These are phyloP conservation scores for Sarcoramphus papa DNA, from an alignment of 2,797 vertebrate genomes.

Conservation along the genomic window DNA sequence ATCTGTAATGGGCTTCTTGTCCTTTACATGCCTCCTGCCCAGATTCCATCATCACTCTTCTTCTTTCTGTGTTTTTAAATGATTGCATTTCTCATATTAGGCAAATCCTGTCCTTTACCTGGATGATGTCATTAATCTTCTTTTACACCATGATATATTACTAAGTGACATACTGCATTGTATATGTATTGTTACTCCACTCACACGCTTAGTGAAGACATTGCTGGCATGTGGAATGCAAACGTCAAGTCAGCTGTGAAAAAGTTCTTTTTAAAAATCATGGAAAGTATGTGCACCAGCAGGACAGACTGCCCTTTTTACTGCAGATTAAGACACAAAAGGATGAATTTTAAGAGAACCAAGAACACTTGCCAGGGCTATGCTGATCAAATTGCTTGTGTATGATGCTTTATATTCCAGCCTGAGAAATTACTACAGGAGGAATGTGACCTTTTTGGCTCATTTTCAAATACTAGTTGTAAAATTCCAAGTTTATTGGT, in stretches of 20 bases:
- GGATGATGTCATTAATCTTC: conserved; percentile 71
- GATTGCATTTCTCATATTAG: conserved; percentile 66
- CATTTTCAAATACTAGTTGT: conserved; percentile 44
- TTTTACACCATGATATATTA: conserved; percentile 66
- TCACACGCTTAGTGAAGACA: conserved; percentile 53
- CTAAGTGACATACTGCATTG: conserved; percentile 56
- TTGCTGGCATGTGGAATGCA: conserved; percentile 54
- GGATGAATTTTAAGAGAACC: conserved; percentile 26
- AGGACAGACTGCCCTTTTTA: conserved; percentile 57
- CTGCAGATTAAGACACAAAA: conserved; percentile 42
- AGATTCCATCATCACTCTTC: conserved; percentile 44
- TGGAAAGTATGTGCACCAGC: neutral
- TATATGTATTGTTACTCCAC: conserved; percentile 58
- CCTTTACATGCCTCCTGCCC: conserved; percentile 51
- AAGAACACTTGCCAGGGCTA: neutral
- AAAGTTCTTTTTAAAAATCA: conserved; percentile 56
- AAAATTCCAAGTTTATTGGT: conserved; percentile 1
- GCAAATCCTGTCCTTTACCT: conserved; percentile 64
- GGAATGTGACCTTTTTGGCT: conserved; percentile 22
- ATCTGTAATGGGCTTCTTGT: conserved; percentile 45
- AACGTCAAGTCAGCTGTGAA: conserved; percentile 42
- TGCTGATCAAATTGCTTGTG: conserved; percentile 21
- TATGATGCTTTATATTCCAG: conserved; percentile 21
- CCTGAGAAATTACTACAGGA: conserved; percentile 27
- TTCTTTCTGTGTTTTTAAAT: conserved; percentile 57